Conservation (phyloP, 2,888 invertebrate species). For the Copidosoma aretas region DNA sequence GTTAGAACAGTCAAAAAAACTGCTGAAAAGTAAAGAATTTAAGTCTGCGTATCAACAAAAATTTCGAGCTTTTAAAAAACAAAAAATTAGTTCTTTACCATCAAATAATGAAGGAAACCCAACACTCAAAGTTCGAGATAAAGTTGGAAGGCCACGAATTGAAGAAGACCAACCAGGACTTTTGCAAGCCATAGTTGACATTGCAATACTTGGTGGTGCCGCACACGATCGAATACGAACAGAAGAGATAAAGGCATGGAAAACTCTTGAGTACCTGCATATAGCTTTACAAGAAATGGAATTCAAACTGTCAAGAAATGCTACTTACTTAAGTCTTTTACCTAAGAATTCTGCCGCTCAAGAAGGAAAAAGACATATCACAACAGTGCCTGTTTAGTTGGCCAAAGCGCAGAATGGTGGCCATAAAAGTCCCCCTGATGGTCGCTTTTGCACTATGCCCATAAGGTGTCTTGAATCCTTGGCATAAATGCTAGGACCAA, state of each 20-base stretch:
- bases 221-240: constrained; percentile 48
- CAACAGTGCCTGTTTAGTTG: constrained; percentile 50
- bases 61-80: not conserved
- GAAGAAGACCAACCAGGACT: not conserved
- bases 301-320: constrained; percentile 43
- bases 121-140: not conserved
- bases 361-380: constrained; percentile 49
- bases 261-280: constrained; percentile 11
- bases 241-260: constrained; percentile 41
- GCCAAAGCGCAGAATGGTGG: constrained; percentile 24
- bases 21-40: not conserved
- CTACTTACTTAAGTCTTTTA: constrained; percentile 44
- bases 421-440: not conserved
- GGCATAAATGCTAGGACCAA: not conserved
- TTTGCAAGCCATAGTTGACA: constrained; percentile 15
- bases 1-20: not conserved
- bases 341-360: constrained; percentile 42
- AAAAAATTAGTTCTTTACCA: not conserved
- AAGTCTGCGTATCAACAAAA: constrained; percentile 1
- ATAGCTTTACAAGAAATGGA: constrained; percentile 39
- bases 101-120: not conserved
- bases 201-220: constrained; percentile 50
- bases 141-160: constrained; percentile 1
- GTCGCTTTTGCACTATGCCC: constrained; percentile 9
- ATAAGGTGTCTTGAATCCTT: constrained; percentile 16